phyloP scores from a whole-genome alignment of 2,888 invertebrate genomes.

The Rhamphomyia laevipes region DNA sequence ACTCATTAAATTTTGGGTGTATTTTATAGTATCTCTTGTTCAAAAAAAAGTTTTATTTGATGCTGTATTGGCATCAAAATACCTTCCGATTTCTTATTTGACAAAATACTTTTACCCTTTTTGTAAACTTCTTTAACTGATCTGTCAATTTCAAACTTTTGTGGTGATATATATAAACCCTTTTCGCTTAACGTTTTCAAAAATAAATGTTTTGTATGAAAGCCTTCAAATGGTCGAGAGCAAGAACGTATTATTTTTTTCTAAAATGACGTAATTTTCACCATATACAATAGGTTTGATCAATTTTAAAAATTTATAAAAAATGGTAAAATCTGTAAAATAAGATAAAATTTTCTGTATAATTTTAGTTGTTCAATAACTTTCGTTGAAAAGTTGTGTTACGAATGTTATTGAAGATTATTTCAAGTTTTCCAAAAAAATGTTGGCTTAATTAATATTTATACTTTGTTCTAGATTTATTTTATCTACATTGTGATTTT shows the following conservation, averaged over 20 bases:
- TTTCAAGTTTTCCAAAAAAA: slow-evolving; percentile 1
- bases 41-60: slow-evolving; percentile 9
- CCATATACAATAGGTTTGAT: slow-evolving; percentile 4
- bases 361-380: slow-evolving; percentile 7
- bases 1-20: slow-evolving; percentile 1
- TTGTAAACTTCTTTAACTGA: slow-evolving; percentile 3
- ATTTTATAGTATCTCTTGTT: background rate
- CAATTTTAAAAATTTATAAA: slow-evolving; percentile 4
- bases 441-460: background rate
- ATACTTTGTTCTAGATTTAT: background rate
- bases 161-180: slow-evolving; percentile 5
- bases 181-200: background rate
- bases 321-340: slow-evolving; percentile 5
- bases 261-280: background rate
- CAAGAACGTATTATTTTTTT: slow-evolving; percentile 1
- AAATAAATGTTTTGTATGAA: slow-evolving; percentile 3
- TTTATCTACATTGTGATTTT: background rate
- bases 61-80: slow-evolving; percentile 9
- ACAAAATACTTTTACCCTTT: slow-evolving; percentile 5
- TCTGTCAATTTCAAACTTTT: slow-evolving; percentile 4
- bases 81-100: slow-evolving; percentile 6
- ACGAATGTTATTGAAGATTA: slow-evolving; percentile 1
- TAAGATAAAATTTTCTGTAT: slow-evolving; percentile 2
- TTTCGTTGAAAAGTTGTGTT: slow-evolving; percentile 3
- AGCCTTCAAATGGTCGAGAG: slow-evolving; percentile 1